Percentiles rank a stretch among this genome's conserved stretches.
phyloP scores from a whole-genome alignment of 1,140 invertebrate species.

The Tenebrio molitor region DNA sequence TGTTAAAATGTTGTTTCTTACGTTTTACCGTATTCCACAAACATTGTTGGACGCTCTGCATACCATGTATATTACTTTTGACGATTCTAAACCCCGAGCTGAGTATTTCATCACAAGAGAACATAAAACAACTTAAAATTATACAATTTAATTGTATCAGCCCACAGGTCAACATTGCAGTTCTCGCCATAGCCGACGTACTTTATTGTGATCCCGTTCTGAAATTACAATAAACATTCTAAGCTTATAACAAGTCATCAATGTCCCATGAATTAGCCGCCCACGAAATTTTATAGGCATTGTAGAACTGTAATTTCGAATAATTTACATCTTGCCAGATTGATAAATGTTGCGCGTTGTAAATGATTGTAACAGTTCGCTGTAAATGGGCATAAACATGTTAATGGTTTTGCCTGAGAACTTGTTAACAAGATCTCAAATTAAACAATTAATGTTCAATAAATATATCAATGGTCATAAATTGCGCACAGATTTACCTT shows the following conservation, averaged over 20 bases:
- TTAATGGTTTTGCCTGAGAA: conserved; percentile 24
- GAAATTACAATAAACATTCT: conserved; percentile 43
- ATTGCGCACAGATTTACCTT: conserved; percentile 10
- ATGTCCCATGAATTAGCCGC: conserved; percentile 46
- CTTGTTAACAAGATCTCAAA: conserved; percentile 39
- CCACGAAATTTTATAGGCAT: conserved; percentile 39
- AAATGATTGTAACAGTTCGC: conserved; percentile 17
- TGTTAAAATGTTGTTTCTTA: no score
- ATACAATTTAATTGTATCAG: conserved; percentile 29
- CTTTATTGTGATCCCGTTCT: conserved; percentile 31
- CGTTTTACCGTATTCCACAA: no score
- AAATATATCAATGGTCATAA: conserved; percentile 26
- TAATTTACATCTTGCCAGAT: conserved; percentile 33
- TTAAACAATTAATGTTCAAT: conserved; percentile 37
- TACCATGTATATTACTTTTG: no score
- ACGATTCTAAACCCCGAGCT: neutral
- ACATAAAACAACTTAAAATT: neutral
- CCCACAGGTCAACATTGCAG: neutral
- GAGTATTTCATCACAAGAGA: no score
- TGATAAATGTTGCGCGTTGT: conserved; percentile 32
- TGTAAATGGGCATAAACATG: conserved; percentile 35
- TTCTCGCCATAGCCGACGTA: neutral
- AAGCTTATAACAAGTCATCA: conserved; percentile 40
- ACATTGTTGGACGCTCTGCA: neutral
- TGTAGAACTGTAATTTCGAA: conserved; percentile 28